These are phyloP conservation scores for Macroteleia sp. DNA, from an alignment of 2,888 invertebrate genomes.

Conservation along the genomic window DNA sequence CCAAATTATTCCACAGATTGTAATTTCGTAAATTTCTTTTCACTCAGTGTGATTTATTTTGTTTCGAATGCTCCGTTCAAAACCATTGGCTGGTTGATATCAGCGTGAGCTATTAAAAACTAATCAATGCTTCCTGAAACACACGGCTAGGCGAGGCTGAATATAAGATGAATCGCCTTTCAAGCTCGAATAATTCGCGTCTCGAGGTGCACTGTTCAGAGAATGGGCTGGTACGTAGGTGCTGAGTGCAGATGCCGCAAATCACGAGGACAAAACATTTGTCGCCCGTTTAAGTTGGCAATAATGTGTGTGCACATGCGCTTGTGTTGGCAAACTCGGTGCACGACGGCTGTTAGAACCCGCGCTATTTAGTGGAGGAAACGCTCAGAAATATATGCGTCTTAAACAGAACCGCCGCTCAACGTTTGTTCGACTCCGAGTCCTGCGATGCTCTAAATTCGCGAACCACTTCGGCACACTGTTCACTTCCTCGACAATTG, in stretches of 20 bases:
- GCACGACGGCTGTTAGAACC: conserved; percentile 22
- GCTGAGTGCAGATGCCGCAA: conserved; percentile 82
- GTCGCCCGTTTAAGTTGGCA: conserved; percentile 76
- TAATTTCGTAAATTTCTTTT: too few relatives aligned
- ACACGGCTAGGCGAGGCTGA: conserved; percentile 39
- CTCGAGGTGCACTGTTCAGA: conserved; percentile 47
- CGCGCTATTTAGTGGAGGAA: conserved; percentile 57
- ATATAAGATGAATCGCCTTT: conserved; percentile 74
- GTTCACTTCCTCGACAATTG: conserved; percentile 36
- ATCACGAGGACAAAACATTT: conserved; percentile 82
- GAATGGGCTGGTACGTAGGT: conserved; percentile 69
- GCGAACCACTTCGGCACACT: conserved; percentile 20
- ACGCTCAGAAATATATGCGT: conserved; percentile 57
- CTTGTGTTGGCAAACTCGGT: conserved; percentile 26
- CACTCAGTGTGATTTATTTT: too few relatives aligned
- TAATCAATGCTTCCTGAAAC: conserved; percentile 49
- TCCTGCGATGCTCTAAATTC: conserved; percentile 20
- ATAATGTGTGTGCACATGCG: conserved; percentile 62
- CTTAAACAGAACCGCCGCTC: conserved; percentile 51
- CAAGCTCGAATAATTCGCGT: conserved; percentile 76
- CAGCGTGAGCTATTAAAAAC: conserved; percentile 52
- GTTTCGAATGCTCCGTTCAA: not conserved
- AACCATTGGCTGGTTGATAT: conserved; percentile 36
- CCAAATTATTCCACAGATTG: too few relatives aligned
- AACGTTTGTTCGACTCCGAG: conserved; percentile 19